phyloP scores from a whole-genome alignment of 2,113 vertebrate genomes.

The Labeo catla region DNA sequence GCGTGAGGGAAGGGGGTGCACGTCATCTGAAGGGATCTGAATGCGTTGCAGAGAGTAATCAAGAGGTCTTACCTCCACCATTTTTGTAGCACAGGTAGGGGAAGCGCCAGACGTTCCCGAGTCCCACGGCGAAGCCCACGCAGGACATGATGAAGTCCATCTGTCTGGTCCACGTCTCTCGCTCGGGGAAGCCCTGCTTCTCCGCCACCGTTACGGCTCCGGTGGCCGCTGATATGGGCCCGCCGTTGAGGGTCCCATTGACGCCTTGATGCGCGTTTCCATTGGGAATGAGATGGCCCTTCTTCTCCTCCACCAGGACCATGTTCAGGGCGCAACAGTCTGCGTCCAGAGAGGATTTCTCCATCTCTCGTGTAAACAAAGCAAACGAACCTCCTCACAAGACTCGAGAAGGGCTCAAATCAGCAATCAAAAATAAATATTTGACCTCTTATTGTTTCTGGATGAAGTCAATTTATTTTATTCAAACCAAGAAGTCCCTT shows the following conservation, averaged over 20 bases:
- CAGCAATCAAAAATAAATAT: conserved; percentile 39
- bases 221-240: conserved; percentile 42
- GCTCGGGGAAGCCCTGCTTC: conserved; percentile 66
- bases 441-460: conserved; percentile 41
- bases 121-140: conserved; percentile 68
- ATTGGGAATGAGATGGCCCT: conserved; percentile 70
- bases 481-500: conserved; percentile 55
- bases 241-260: conserved; percentile 61
- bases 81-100: conserved; percentile 73
- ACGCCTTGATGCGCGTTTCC: conserved; percentile 57
- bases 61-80: conserved; percentile 67
- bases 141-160: conserved; percentile 75
- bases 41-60: not conserved
- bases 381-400: conserved; percentile 33
- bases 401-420: conserved; percentile 28
- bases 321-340: conserved; percentile 68
- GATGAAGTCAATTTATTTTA: conserved; percentile 43
- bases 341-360: conserved; percentile 68
- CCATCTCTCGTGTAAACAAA: conserved; percentile 66
- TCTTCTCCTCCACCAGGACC: conserved; percentile 72
- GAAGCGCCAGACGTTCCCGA: conserved; percentile 71
- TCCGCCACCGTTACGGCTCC: conserved; percentile 47
- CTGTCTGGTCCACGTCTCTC: conserved; percentile 70
- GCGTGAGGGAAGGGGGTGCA: not conserved
- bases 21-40: not conserved